A percentile compares a stretch with the other conserved stretches of the same genome.
phyloP scores from a whole-genome alignment of 2,797 vertebrate genomes.

The Glossophaga mutica region DNA sequence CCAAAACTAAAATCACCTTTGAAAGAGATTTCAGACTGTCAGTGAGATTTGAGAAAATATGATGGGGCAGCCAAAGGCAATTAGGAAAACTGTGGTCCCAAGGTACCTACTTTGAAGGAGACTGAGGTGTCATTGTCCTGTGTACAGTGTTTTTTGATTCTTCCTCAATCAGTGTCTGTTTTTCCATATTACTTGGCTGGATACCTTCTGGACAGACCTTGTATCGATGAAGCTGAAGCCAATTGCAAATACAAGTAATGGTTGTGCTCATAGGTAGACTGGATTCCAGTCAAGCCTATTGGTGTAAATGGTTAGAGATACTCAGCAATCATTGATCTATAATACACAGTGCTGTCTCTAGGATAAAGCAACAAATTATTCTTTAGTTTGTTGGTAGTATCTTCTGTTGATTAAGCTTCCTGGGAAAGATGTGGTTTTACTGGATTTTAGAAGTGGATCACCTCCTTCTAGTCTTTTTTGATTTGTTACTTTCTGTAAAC shows the following conservation, averaged over 20 bases:
- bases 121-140: not conserved
- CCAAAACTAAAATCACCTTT: not conserved
- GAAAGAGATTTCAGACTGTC: not conserved
- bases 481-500: not conserved
- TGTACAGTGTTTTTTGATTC: not conserved
- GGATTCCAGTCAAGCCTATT: not conserved
- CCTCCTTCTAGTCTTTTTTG: rapidly evolving
- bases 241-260: rapidly evolving
- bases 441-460: not conserved
- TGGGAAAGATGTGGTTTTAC: not conserved
- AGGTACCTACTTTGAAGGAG: not conserved
- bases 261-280: rapidly evolving
- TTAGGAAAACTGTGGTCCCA: not conserved
- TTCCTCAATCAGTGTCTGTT: too few relatives aligned
- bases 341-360: rapidly evolving
- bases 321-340: rapidly evolving
- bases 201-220: not conserved
- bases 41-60: not conserved
- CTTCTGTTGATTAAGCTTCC: not conserved
- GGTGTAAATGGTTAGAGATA: rapidly evolving
- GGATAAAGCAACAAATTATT: not conserved
- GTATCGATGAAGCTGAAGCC: not conserved
- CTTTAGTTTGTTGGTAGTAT: not conserved
- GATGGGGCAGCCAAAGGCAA: too few relatives aligned
- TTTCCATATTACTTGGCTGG: not conserved